These are phyloP conservation scores for Ashinkailepas kermadecensis DNA, from an alignment of 2,888 invertebrate species.

Conservation along the genomic window DNA sequence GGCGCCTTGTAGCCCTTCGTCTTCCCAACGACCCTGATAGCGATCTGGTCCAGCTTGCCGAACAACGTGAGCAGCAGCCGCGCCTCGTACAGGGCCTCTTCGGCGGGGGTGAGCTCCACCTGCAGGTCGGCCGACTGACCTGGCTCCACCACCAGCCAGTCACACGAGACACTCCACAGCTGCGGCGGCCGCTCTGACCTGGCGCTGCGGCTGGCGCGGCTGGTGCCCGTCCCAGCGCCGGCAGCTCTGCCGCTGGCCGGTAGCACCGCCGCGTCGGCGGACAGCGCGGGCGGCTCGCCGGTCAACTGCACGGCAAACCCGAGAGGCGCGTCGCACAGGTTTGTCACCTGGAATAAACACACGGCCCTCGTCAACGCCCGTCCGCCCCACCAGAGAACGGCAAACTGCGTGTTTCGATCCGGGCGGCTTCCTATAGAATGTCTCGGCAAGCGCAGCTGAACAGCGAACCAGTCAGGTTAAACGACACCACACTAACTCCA, in stretches of 20 bases:
- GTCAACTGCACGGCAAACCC: neutral
- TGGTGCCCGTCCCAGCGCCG: too few relatives aligned
- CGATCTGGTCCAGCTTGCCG: slow-evolving; percentile 29
- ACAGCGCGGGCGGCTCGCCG: neutral
- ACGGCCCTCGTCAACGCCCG: neutral
- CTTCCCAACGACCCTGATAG: slow-evolving; percentile 23
- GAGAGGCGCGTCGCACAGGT: neutral
- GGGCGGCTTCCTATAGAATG: too few relatives aligned
- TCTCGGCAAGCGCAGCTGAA: too few relatives aligned
- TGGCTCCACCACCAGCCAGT: slow-evolving; percentile 33
- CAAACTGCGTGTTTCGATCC: neutral
- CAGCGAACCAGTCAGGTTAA: too few relatives aligned
- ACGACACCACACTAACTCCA: too few relatives aligned
- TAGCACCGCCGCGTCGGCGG: neutral
- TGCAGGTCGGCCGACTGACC: slow-evolving; percentile 17
- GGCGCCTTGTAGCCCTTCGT: slow-evolving; percentile 27
- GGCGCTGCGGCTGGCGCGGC: slow-evolving; percentile 20
- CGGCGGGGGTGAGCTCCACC: neutral
- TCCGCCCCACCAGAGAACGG: neutral
- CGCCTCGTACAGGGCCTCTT: neutral
- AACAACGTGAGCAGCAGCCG: slow-evolving; percentile 23
- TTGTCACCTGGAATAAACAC: neutral
- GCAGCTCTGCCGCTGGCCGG: neutral
- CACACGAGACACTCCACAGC: slow-evolving; percentile 33
- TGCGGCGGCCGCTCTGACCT: neutral